Conservation (phyloP, 2,797 vertebrate genomes). For the Sebastes umbrosus region DNA sequence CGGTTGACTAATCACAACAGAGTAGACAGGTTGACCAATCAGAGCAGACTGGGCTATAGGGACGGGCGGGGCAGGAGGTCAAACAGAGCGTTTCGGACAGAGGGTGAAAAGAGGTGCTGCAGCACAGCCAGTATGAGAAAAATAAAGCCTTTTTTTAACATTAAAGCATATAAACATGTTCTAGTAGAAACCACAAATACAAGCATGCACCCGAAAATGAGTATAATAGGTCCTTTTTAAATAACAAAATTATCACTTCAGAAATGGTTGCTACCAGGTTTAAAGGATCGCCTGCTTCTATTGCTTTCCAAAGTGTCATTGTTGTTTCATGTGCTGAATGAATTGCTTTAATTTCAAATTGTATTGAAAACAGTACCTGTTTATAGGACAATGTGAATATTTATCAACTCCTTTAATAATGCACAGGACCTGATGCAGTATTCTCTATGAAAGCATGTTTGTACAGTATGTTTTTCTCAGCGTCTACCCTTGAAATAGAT, state of each 20-base stretch:
- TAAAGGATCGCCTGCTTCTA: not conserved
- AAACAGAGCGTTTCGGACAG: no score
- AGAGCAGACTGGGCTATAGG: no score
- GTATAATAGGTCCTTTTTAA: not conserved
- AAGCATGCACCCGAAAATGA: not conserved
- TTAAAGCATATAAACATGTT: no score
- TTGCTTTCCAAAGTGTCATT: not conserved
- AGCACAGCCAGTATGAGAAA: no score
- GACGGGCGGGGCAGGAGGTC: no score
- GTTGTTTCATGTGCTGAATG: not conserved
- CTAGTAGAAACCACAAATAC: no score
- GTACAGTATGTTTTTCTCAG: not conserved
- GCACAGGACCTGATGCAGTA: not conserved
- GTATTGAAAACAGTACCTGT: not conserved
- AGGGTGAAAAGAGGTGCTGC: no score
- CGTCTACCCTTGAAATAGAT: not conserved
- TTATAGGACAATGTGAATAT: not conserved
- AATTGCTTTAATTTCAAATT: not conserved
- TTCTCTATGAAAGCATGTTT: not conserved
- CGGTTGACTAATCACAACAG: no score
- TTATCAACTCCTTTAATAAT: not conserved
- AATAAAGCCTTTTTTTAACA: no score
- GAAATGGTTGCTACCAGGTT: not conserved
- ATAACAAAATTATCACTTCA: not conserved
- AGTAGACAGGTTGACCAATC: no score